Evolutionary conservation across 2,888 invertebrate genomes (phyloP).

Genomic region (Phragmatobia fuliginosa): DNA sequence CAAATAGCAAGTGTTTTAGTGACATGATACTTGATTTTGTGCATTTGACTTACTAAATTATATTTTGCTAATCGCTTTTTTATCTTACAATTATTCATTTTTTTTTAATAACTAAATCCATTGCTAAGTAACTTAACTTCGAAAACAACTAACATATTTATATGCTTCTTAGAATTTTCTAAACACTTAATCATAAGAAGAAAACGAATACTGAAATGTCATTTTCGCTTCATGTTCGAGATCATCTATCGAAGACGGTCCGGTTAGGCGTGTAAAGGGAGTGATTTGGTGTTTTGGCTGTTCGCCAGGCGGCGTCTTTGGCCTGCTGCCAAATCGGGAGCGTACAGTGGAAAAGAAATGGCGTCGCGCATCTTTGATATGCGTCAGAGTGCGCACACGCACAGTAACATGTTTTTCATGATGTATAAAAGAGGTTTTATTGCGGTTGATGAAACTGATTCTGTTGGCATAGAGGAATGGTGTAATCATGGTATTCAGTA

Average conservation of each 20-base stretch:
- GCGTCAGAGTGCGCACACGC: conserved; percentile 82
- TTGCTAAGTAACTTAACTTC: background rate
- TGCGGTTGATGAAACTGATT: conserved; percentile 49
- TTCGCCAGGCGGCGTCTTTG: conserved; percentile 81
- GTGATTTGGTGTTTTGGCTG: conserved; percentile 77
- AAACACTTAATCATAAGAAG: background rate
- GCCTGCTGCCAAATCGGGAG: conserved; percentile 76
- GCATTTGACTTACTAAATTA: background rate
- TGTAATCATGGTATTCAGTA: conserved; percentile 1
- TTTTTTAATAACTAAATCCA: background rate
- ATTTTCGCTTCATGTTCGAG: conserved; percentile 38
- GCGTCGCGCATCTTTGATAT: conserved; percentile 85
- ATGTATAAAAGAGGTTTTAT: conserved; percentile 58
- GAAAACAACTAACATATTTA: background rate
- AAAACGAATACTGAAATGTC: background rate
- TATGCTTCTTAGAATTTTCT: background rate
- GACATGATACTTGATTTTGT: background rate
- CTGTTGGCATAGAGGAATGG: conserved; percentile 26
- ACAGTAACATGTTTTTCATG: conserved; percentile 58
- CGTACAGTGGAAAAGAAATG: conserved; percentile 80
- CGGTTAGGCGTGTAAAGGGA: conserved; percentile 65
- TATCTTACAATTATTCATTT: background rate
- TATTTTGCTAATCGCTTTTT: background rate
- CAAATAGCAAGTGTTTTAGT: background rate
- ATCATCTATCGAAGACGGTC: conserved; percentile 47